Conservation (phyloP, 2,888 invertebrate species). For the Capitulum mitella region DNA sequence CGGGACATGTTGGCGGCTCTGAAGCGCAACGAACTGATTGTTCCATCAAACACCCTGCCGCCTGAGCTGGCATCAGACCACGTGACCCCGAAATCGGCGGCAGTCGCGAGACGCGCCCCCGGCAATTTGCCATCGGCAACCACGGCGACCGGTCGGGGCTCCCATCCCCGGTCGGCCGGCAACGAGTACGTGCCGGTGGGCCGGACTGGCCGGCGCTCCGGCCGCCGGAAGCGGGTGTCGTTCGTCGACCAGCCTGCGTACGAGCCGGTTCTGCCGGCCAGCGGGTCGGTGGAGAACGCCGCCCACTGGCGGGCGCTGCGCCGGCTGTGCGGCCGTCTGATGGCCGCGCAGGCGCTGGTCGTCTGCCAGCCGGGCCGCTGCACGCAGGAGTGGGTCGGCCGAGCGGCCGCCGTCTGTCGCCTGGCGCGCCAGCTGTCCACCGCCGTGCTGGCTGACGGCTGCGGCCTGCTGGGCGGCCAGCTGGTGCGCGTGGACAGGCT, state of each 20-base stretch:
- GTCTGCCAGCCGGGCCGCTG: background rate
- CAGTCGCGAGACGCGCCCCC: too few relatives aligned
- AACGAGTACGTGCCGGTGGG: background rate
- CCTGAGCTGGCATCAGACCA: background rate
- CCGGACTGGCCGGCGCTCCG: background rate
- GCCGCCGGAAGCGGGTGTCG: background rate
- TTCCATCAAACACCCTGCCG: background rate
- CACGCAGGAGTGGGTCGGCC: slow-evolving; percentile 11
- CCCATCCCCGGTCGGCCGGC: background rate
- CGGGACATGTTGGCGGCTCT: background rate
- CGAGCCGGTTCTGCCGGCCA: background rate
- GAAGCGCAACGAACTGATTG: background rate
- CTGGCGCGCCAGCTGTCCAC: slow-evolving; percentile 1
- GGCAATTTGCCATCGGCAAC: too few relatives aligned
- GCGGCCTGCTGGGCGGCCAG: background rate
- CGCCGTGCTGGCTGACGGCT: background rate
- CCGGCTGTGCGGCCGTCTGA: background rate
- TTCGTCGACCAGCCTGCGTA: background rate
- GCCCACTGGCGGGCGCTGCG: background rate
- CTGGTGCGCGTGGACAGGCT: background rate
- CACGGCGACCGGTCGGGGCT: background rate
- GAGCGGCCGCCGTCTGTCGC: background rate
- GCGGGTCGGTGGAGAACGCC: background rate
- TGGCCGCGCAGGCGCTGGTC: slow-evolving; percentile 5
- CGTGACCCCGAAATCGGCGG: background rate